Percentiles rank a stretch among this genome's conserved stretches.
These are phyloP conservation scores for Ictalurus punctatus DNA, from an alignment of 2,113 vertebrate species.

Conservation along the genomic window DNA sequence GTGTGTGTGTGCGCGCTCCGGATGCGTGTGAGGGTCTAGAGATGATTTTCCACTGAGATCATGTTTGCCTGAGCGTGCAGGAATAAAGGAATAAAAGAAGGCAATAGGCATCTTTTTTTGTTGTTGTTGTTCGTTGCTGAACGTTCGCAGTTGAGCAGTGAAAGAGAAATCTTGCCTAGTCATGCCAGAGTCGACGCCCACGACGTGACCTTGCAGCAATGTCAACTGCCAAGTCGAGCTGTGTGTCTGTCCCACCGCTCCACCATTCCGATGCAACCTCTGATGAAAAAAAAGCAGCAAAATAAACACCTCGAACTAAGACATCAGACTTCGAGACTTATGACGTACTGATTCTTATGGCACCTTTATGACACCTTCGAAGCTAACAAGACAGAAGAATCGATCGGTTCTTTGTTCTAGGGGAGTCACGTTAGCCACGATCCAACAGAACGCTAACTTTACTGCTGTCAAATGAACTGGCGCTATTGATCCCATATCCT, in stretches of 20 bases:
- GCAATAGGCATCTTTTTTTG: conserved; percentile 6
- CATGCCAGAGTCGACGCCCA: conserved; percentile 56
- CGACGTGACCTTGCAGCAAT: conserved; percentile 35
- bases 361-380: not conserved
- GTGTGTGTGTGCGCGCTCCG: too few species aligned
- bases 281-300: not conserved
- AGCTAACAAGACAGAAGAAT: not conserved
- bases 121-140: conserved; percentile 63
- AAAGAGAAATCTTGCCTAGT: conserved; percentile 69
- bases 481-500: not conserved
- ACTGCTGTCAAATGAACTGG: not conserved
- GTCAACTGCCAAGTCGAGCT: conserved; percentile 34
- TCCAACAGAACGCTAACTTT: not conserved
- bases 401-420: not conserved
- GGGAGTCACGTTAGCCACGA: not conserved
- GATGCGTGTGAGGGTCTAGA: conserved; percentile 57
- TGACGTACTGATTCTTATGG: not conserved
- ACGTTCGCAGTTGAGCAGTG: conserved; percentile 52
- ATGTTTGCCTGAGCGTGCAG: conserved; percentile 52
- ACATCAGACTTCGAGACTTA: not conserved
- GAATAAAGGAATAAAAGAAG: not conserved
- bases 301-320: not conserved
- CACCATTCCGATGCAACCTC: not conserved
- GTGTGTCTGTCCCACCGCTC: not conserved
- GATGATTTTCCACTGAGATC: not conserved